A percentile compares a stretch with the other conserved stretches of the same genome.
Conservation (phyloP, 2,888 invertebrate species). For the Pristionchus mayeri region DNA sequence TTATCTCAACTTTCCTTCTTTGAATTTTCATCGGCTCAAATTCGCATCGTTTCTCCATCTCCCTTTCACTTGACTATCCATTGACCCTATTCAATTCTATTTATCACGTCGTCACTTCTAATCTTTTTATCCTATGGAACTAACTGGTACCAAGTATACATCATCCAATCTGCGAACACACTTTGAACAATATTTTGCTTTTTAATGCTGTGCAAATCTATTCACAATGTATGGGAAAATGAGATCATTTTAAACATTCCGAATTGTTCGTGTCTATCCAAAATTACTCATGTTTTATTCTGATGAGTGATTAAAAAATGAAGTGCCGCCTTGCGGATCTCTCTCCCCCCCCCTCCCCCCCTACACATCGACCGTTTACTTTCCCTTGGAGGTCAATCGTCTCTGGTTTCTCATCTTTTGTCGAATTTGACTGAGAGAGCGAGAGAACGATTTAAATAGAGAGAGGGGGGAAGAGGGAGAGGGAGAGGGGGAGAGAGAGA, state of each 20-base stretch:
- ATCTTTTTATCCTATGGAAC: slow-evolving; percentile 19
- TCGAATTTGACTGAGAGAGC: background rate
- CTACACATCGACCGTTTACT: background rate
- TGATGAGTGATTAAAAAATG: background rate
- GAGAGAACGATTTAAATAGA: background rate
- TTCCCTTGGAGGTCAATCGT: slow-evolving; percentile 49
- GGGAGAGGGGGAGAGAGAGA: background rate
- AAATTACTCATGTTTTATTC: background rate
- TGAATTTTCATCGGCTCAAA: slow-evolving; percentile 4
- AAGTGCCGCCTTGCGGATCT: background rate
- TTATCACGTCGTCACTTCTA: slow-evolving; percentile 31
- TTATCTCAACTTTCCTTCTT: background rate
- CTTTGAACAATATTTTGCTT: no score
- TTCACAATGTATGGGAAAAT: background rate
- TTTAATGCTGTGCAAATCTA: no score
- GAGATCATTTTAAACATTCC: background rate
- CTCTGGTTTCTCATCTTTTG: slow-evolving; percentile 49
- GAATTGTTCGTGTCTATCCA: no score
- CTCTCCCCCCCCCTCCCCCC: background rate
- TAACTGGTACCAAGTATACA: background rate
- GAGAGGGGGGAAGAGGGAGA: background rate
- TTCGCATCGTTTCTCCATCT: slow-evolving; percentile 9
- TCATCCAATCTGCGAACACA: no score
- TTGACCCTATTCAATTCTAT: slow-evolving; percentile 30
- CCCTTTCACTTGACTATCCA: slow-evolving; percentile 5